Base-by-base conservation (phyloP, 2,888 invertebrate species). In the Ethmia dodecea region DNA sequence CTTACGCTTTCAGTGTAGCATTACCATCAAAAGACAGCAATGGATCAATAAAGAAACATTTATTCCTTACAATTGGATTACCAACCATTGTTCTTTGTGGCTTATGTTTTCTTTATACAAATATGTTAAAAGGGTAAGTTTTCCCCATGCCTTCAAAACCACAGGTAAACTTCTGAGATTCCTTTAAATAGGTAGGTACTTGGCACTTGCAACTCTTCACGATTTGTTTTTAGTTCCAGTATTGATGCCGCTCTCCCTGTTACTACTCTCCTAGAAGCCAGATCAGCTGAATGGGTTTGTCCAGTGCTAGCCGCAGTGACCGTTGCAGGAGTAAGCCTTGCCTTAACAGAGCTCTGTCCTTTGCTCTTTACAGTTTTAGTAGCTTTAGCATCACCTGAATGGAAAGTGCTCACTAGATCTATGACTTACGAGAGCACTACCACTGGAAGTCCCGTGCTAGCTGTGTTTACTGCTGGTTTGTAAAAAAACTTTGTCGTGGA, bases 391-490 rank as follows among this genome's bases (percentile, higher is more conserved):
- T 88, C 89, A 6, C 88, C 88, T 1, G 90, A 90, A 49, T 90
- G 90, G 90, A 87, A 88, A 43, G 87, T 90, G 12, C 73, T 91
- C 15, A 89, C 90, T 6, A 78, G 89, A 28, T 88, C 88, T 1
- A 84, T 90, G 70, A 86, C 89, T 9, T 89, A 89, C 42, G 88
- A 88, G 54, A 89, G 88, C 46, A 67, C 87, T 2, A 78, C 88
- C 6, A 90, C 90, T 28, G 90, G 90, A 16, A 90, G 89, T 42
- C 90, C 89, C 2, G 88, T 90, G 2, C 58, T 90, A 14, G 90
- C 90, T n/a, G 89, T 90, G 20, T 89, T 90, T 52, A 88, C 89
- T 35, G 89, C 89, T 55, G 89, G 89, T 89, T 51, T 42, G 63
- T 52, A 11, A 11, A n/a, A 11, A 6, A 3, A 26, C 12, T 26